Percentiles rank a stretch among this genome's conserved stretches.
phyloP scores from a whole-genome alignment of 2,797 vertebrate genomes.

The Micrastur ruficollis region DNA sequence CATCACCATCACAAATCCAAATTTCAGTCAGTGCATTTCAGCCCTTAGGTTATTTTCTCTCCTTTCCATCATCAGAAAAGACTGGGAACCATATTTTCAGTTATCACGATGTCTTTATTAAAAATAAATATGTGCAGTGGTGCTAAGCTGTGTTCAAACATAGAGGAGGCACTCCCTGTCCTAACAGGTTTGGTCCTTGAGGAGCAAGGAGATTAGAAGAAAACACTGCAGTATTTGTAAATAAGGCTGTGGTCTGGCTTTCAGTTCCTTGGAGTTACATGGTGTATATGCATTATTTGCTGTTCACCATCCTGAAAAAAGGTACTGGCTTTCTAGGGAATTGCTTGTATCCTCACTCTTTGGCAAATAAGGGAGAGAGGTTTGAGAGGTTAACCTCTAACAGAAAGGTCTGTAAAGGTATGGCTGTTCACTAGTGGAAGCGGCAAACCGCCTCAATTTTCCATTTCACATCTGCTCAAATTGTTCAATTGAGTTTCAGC shows the following conservation, averaged over 20 bases:
- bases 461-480: neutral
- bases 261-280: neutral
- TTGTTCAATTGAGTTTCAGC: neutral
- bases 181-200: neutral
- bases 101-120: neutral
- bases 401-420: neutral
- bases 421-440: neutral
- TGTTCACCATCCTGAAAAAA: neutral
- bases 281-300: neutral
- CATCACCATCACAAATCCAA: neutral
- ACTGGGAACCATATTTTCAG: neutral
- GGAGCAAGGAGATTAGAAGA: neutral
- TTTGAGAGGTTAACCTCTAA: constrained; percentile 31
- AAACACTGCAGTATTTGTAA: neutral
- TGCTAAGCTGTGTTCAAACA: neutral
- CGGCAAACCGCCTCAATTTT: neutral
- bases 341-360: neutral
- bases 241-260: neutral
- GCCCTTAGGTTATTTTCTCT: neutral
- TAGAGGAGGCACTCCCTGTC: neutral
- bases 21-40: neutral
- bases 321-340: constrained; percentile 29
- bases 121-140: neutral
- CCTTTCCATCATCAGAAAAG: neutral
- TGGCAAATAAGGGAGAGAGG: neutral